Evolutionary conservation across 2,888 invertebrate genomes (phyloP), one percentile per base, ranked within the genome.

Genomic region (Tubulanus polymorphus): DNA sequence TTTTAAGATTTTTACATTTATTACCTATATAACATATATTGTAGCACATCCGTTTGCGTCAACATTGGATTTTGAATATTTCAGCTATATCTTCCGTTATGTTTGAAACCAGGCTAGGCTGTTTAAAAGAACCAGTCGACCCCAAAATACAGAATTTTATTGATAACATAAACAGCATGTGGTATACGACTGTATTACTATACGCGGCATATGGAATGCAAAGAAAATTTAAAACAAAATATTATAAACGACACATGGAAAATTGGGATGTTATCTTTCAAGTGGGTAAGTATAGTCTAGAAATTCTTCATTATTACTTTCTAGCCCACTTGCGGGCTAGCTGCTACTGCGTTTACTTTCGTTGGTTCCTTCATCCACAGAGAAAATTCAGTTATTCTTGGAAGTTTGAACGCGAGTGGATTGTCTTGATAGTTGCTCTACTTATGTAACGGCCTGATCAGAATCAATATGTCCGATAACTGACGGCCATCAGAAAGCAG

Each of bases 101-200:
- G 50, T 66, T 75, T 32, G 73, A 74, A 48, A 64, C 62, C 10
- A 59, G 75, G 23, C 62, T 75, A 20, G 76, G 76, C 0, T 75
- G 75, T 57, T 58, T 76, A 37, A 63, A 68, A 20, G 50, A 60
- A 6, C 49, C 63, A 12, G 66, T 74, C 53, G 65, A 84, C 1
- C 82, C 59, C 3, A 88, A 90, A 72, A 68, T 71, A 47, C 67
- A 69, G 53, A 62, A 65, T 30, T 76, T 75, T 62, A 73, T 78
- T 46, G 53, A 64, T 48, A 66, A 73, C 30, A 69, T 74, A 12
- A 67, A 63, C n/a, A 61, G 62, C 20, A 76, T 76, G 74, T 71
- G 74, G 61, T 61, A 66, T 20, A 71, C 75, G 0, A 73, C 74
- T 3, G 69, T 75, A 28, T 68, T 71, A 50, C 60, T 78, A 25